Evolutionary conservation across 2,797 vertebrate genomes (phyloP).

Genomic region (Ceryle rudis): DNA sequence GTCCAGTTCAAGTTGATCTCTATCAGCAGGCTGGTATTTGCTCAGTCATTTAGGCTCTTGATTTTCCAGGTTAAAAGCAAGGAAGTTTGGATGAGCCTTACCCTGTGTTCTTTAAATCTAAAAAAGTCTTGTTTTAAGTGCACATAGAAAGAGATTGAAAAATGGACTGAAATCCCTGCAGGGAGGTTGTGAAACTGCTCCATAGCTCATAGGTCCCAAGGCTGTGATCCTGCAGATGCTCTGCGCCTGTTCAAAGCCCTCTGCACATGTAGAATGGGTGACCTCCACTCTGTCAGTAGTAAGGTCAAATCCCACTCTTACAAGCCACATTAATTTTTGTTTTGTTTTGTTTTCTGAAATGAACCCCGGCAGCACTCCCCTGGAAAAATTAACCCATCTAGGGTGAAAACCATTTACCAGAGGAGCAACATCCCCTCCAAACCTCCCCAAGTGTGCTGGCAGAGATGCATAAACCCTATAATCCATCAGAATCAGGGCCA

Average conservation of each 20-base stretch:
- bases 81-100: not conserved
- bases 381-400: not conserved
- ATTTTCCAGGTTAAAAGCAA: not conserved
- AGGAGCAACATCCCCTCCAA: not conserved
- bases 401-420: not conserved
- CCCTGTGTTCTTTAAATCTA: not conserved
- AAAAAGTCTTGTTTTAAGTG: not conserved
- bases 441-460: not conserved
- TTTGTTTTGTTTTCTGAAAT: not conserved
- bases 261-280: rapidly evolving
- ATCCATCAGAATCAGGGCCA: not conserved
- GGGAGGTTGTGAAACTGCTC: not conserved
- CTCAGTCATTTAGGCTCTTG: not conserved
- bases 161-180: not conserved
- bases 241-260: rapidly evolving
- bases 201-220: not conserved
- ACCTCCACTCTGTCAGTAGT: not conserved
- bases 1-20: not conserved
- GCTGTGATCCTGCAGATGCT: not conserved
- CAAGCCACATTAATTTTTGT: not conserved
- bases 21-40: not conserved
- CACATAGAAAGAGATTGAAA: not conserved
- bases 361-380: not conserved
- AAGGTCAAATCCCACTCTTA: not conserved
- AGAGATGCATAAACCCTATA: not conserved